Percentiles rank a stretch among this genome's conserved stretches.
These are phyloP conservation scores for Daktulosphaira vitifoliae DNA, from an alignment of 1,140 invertebrate genomes.

Conservation along the genomic window DNA sequence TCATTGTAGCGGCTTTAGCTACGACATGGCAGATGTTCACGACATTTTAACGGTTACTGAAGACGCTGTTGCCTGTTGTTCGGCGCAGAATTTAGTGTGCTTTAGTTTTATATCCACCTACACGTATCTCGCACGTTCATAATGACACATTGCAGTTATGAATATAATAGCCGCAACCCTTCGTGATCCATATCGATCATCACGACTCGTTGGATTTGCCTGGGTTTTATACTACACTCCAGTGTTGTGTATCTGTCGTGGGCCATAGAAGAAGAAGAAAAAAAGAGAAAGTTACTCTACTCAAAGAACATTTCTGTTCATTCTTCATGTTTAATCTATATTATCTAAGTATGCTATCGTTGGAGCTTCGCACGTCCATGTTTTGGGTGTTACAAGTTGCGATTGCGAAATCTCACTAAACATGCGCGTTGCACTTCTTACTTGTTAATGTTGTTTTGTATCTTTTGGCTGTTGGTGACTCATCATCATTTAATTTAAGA, in stretches of 20 bases:
- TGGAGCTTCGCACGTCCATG: conserved; percentile 13
- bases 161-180: conserved; percentile 12
- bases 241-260: conserved; percentile 24
- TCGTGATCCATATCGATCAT: conserved; percentile 27
- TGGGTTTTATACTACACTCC: not conserved
- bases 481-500: too few relatives aligned
- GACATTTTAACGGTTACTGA: conserved; percentile 21
- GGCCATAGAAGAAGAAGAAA: not conserved
- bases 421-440: not conserved
- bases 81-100: too few relatives aligned
- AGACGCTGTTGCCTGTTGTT: conserved; percentile 2
- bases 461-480: too few relatives aligned
- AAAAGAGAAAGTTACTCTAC: conserved; percentile 26
- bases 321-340: conserved; percentile 10
- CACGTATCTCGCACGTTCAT: not conserved
- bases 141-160: conserved; percentile 29
- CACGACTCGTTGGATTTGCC: conserved; percentile 29
- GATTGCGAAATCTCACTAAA: conserved; percentile 6
- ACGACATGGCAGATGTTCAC: conserved; percentile 8
- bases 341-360: conserved; percentile 30
- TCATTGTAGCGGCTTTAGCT: not conserved
- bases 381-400: conserved; percentile 4
- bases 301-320: not conserved
- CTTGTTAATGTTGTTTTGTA: not conserved
- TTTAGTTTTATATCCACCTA: too few relatives aligned